Evolutionary conservation across 2,113 vertebrate genomes (phyloP).

Genomic region (Psittacus erithacus): DNA sequence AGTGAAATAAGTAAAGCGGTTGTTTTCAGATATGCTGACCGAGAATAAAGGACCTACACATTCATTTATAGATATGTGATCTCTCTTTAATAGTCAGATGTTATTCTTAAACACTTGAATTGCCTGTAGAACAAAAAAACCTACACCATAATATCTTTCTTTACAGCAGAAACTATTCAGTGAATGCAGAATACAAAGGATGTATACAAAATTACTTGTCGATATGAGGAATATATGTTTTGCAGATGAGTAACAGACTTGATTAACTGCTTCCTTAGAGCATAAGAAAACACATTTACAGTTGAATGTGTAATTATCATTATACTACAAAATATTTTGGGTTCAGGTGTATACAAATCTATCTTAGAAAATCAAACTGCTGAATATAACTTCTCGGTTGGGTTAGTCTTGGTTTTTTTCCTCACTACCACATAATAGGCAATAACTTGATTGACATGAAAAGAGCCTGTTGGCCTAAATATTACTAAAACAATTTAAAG

Average conservation of each 20-base stretch:
- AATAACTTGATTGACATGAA: not conserved
- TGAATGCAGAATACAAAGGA: not conserved
- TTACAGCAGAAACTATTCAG: not conserved
- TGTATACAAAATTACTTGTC: not conserved
- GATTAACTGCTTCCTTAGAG: slow-evolving; percentile 47
- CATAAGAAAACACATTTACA: slow-evolving; percentile 14
- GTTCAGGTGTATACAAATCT: not conserved
- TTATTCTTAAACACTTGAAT: not conserved
- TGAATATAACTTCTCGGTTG: not conserved
- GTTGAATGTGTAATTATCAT: not conserved
- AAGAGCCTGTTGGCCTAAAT: not conserved
- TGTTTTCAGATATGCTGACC: not conserved
- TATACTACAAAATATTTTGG: slow-evolving; percentile 11
- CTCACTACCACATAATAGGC: not conserved
- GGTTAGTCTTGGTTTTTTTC: not conserved
- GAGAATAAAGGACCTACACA: not conserved
- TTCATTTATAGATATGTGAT: not conserved
- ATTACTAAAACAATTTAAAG: not conserved
- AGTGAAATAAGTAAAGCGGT: not conserved
- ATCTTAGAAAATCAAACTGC: not conserved
- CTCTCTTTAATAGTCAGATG: not conserved
- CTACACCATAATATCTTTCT: rapidly evolving
- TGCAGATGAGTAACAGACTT: not conserved
- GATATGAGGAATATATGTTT: not conserved
- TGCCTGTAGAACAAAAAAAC: not conserved